A percentile compares a stretch with the other conserved stretches of the same genome.
phyloP scores from a whole-genome alignment of 2,113 vertebrate genomes.

The Nyctereutes procyonoides region DNA sequence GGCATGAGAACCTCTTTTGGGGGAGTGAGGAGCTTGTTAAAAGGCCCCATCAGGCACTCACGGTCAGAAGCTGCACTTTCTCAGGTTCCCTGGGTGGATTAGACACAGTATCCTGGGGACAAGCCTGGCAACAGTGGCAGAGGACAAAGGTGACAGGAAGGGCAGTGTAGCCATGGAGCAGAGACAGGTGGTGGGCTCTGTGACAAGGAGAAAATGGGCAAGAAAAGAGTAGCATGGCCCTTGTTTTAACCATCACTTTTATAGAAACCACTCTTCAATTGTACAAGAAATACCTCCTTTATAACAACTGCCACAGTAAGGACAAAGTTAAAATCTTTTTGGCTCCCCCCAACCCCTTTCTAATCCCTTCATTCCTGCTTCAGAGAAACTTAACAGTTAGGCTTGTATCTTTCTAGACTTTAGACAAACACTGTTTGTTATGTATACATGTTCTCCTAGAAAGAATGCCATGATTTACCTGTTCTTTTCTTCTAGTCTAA shows the following conservation, averaged over 20 bases:
- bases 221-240: not conserved
- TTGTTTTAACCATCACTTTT: not conserved
- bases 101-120: not conserved
- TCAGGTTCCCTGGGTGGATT: not conserved
- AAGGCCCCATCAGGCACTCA: not conserved
- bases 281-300: not conserved
- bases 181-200: not conserved
- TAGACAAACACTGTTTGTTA: not conserved
- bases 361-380: not conserved
- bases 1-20: not conserved
- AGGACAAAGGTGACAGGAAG: not conserved
- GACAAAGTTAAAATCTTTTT: not conserved
- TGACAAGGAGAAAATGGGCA: not conserved
- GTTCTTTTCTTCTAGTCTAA: not conserved
- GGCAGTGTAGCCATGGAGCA: not conserved
- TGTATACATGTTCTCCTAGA: not conserved
- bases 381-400: not conserved
- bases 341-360: not conserved
- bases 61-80: not conserved
- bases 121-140: not conserved
- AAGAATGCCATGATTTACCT: not conserved
- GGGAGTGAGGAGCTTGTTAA: not conserved
- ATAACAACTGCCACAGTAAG: not conserved
- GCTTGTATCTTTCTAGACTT: slow-evolving; percentile 1
- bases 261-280: not conserved